Base-by-base conservation (phyloP, 2,113 vertebrate species). In the Alosa alosa region DNA sequence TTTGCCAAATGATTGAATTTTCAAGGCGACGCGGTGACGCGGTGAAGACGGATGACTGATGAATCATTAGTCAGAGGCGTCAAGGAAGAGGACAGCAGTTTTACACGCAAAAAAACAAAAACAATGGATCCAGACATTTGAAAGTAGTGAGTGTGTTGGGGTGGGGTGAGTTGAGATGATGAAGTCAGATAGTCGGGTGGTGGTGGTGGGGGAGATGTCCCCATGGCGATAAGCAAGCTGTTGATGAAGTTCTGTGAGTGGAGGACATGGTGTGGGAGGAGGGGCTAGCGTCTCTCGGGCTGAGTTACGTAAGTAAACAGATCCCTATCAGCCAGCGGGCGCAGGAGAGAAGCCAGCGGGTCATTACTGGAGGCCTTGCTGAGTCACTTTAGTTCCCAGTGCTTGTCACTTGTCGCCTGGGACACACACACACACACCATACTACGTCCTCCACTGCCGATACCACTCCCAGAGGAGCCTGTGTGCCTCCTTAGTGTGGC, bases 1-100 rank as follows among this genome's bases (percentile, higher is more conserved):
- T 91, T 89, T 89, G 89, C 90, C 88, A 92, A 91, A 92, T 92
- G 90, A 94, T 92, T 93, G 90, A 91, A 93, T 93, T 92, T 91
- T 93, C 90, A 92, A 92, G 88, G 89, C 87, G 72, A 88, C 90
- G 88, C 81, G 85, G 87, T 90, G 92, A 91, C 91, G 88, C 86
- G 55, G 86, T 86, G 84, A 85, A 92, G 89, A 93, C 81, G 82
- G 88, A 93, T 92, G 86, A 83, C 82, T 86, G 57, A 89, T 60
- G 47, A 82, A 45, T 86, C 90, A 88, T 93, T 90, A 84, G 87
- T 93, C 94, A 92, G 57, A 84, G 64, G 22, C 45, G 36, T 81
- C 22, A 8, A 84, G 13, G 83, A 52, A 86, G 86, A 88, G 88
- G 90, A 89, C 88, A 88, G 87, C 82, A 85, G 85, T 87, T 89